A percentile compares a stretch with the other conserved stretches of the same genome.
Evolutionary conservation across 2,797 vertebrate species (phyloP).

Genomic region (Arnoldichthys spilopterus): DNA sequence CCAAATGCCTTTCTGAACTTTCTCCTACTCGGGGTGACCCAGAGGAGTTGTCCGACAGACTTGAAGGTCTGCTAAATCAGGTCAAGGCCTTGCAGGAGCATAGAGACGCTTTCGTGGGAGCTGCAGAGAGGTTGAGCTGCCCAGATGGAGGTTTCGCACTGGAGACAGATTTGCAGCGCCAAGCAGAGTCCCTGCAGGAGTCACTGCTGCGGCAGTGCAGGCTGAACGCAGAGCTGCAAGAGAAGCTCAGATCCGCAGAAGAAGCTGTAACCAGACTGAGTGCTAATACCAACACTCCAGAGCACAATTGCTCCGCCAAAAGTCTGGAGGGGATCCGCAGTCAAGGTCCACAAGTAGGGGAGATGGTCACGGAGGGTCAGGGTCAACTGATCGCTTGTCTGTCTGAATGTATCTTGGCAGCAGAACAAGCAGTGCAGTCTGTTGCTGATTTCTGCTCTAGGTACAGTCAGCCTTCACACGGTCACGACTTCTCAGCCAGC

Average conservation of each 20-base stretch:
- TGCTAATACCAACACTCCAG: background rate
- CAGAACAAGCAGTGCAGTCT: constrained; percentile 69
- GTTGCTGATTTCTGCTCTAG: constrained; percentile 66
- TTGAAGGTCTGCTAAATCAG: constrained; percentile 62
- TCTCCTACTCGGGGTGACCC: constrained; percentile 51
- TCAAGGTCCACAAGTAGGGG: constrained; percentile 8
- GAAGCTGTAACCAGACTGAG: constrained; percentile 34
- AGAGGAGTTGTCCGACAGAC: constrained; percentile 62
- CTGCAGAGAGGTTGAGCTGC: background rate
- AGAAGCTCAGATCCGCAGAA: constrained; percentile 65
- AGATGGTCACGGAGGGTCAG: constrained; percentile 25
- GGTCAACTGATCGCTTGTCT: constrained; percentile 58
- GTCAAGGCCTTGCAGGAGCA: constrained; percentile 49
- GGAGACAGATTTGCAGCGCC: constrained; percentile 60
- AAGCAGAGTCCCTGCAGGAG: constrained; percentile 70
- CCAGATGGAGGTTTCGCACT: constrained; percentile 4
- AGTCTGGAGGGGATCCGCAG: constrained; percentile 41
- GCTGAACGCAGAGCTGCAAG: constrained; percentile 70
- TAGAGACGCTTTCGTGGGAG: constrained; percentile 2
- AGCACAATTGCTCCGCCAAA: constrained; percentile 9
- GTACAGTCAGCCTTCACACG: constrained; percentile 36
- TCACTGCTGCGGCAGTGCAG: constrained; percentile 69
- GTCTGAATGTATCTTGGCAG: constrained; percentile 70
- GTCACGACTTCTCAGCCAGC: constrained; percentile 24
- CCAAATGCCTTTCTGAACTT: background rate